Base-by-base conservation (phyloP, 2,888 invertebrate genomes). In the Dorcus hopei region DNA sequence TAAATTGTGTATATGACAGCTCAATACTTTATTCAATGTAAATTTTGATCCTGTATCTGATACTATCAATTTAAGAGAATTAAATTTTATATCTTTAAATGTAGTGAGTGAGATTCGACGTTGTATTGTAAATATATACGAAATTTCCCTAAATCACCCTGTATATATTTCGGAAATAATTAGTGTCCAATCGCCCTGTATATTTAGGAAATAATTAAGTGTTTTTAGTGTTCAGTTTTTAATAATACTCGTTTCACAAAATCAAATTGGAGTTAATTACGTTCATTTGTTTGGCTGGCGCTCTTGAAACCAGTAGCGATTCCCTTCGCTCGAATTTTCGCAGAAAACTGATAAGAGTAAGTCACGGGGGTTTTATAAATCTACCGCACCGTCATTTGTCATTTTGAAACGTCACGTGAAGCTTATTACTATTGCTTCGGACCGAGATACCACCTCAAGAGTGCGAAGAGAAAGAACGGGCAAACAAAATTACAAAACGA, bases 281-380 rank as follows among this genome's bases (percentile, higher is more conserved):
- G 5, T 26, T 26, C 26, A 26, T 26, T 26, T 26, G 3, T 26
- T 26, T 26, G 6, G 26, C 5, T 6, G 26, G 26, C 26, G 6
- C 3, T 26, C 3, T 26, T 26, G 26, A 26, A 26, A 26, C 26
- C 26, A 6, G 26, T 26, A 26, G 26, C 5, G 26, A 26, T 26
- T 26, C 26, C 3, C 26, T 26, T 26, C 16, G 47, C 26, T 23
- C 47, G 23, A 9, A 47, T 58, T 45, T 54, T 47, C 50, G 48
- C 50, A 59, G 57, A 61, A 61, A 59, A 58, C 61, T 62, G 63
- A 63, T 65, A 67, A 65, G 58, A 57, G 48, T 61, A 57, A 63
- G 59, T 64, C 62, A 54, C 65, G 58, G 59, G 65, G 65, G 64
- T 59, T 66, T 63, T 61, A 68, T 66, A 68, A 66, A 67, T 67